phyloP scores from a whole-genome alignment of 1,140 invertebrate species.

The Lucilia sericata region DNA sequence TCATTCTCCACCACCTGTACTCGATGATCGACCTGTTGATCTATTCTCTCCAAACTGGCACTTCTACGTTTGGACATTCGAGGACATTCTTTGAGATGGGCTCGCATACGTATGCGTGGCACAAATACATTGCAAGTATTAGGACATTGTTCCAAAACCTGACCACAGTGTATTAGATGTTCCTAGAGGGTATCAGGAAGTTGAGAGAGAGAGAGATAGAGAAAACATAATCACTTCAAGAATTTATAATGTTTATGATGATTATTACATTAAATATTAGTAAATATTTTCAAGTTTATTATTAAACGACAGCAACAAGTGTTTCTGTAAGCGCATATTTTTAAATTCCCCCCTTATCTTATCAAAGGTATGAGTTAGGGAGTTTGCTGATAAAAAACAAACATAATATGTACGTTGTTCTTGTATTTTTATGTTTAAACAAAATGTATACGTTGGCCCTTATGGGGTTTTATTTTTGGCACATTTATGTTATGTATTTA shows the following conservation, averaged over 20 bases:
- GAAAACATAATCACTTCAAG: background rate
- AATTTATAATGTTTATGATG: background rate
- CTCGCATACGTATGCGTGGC: slow-evolving; percentile 71
- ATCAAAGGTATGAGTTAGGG: background rate
- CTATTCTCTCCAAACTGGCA: slow-evolving; percentile 57
- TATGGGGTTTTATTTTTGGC: slow-evolving; percentile 7
- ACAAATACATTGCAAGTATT: slow-evolving; percentile 77
- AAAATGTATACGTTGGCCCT: background rate
- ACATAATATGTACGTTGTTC: background rate
- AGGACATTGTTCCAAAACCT: slow-evolving; percentile 76
- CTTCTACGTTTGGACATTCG: slow-evolving; percentile 59
- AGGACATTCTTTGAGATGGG: slow-evolving; percentile 73
- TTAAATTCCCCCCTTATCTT: background rate
- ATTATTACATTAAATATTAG: background rate
- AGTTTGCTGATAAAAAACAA: background rate
- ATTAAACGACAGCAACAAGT: background rate
- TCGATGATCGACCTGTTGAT: slow-evolving; percentile 56
- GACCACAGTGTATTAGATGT: slow-evolving; percentile 76
- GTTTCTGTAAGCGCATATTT: background rate
- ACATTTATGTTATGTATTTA: background rate
- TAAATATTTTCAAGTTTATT: slow-evolving; percentile 22
- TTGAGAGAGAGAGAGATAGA: no score
- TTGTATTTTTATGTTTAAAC: background rate
- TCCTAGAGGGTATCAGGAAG: slow-evolving; percentile 62
- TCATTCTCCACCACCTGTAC: slow-evolving; percentile 62